These are phyloP conservation scores for Epinotia ramella DNA, from an alignment of 2,888 invertebrate species.

Conservation along the genomic window DNA sequence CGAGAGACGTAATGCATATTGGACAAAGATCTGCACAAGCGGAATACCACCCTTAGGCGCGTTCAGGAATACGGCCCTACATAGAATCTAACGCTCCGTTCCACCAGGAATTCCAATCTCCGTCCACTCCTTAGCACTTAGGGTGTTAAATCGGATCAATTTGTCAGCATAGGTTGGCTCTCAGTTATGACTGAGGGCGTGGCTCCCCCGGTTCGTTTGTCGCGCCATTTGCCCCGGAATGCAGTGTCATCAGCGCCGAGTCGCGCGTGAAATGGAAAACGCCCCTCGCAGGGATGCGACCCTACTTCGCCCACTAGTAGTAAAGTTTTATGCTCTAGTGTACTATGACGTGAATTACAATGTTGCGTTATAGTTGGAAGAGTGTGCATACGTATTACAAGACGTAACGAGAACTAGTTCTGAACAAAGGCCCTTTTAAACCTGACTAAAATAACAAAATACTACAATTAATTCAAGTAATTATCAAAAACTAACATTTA, in stretches of 20 bases:
- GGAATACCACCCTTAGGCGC: background rate
- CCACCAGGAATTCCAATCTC: conserved; percentile 31
- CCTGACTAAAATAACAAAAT: background rate
- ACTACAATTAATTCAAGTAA: too few relatives aligned
- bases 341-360: conserved; percentile 25
- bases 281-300: conserved; percentile 76
- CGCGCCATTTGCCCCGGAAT: conserved; percentile 84
- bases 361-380: conserved; percentile 5
- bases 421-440: background rate
- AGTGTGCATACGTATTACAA: background rate
- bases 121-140: conserved; percentile 28
- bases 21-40: too few relatives aligned
- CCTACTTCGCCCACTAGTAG: conserved; percentile 58
- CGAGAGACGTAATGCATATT: too few relatives aligned
- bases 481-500: too few relatives aligned
- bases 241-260: conserved; percentile 82
- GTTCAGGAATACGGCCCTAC: background rate
- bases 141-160: conserved; percentile 72
- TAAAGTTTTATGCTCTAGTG: conserved; percentile 41
- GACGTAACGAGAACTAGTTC: background rate
- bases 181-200: conserved; percentile 81
- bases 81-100: background rate
- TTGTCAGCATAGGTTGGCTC: conserved; percentile 62
- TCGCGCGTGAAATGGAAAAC: conserved; percentile 85
- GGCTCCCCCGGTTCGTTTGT: conserved; percentile 82